phyloP scores from a whole-genome alignment of 2,888 invertebrate species.

The Ganaspis brasiliensis region DNA sequence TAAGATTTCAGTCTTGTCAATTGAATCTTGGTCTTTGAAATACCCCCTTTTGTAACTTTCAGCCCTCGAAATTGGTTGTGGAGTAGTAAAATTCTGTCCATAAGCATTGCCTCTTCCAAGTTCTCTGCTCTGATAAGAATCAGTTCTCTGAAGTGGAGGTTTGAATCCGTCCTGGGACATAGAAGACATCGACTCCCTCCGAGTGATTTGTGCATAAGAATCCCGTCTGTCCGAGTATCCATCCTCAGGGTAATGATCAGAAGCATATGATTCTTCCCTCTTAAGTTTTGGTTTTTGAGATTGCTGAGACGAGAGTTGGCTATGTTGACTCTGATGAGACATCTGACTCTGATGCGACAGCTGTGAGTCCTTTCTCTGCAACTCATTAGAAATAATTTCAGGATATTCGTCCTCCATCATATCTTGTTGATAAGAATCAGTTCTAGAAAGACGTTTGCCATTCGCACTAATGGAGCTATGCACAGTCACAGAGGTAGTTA shows the following conservation, averaged over 20 bases:
- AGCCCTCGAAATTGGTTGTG: conserved; percentile 76
- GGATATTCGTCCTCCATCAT: conserved; percentile 68
- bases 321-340: conserved; percentile 64
- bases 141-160: conserved; percentile 67
- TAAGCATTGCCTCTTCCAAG: conserved; percentile 57
- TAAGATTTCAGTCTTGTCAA: conserved; percentile 77
- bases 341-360: conserved; percentile 62
- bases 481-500: conserved; percentile 80
- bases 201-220: conserved; percentile 65
- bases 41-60: conserved; percentile 79
- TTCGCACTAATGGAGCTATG: conserved; percentile 79
- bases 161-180: conserved; percentile 71
- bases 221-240: conserved; percentile 64
- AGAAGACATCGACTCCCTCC: conserved; percentile 74
- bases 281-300: conserved; percentile 75
- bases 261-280: conserved; percentile 74
- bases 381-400: conserved; percentile 72
- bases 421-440: conserved; percentile 76
- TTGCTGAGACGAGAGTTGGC: conserved; percentile 69
- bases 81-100: conserved; percentile 70
- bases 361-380: conserved; percentile 75
- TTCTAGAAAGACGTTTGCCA: conserved; percentile 77
- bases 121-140: conserved; percentile 73
- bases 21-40: conserved; percentile 81
- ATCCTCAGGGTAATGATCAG: conserved; percentile 74